Base-by-base conservation (phyloP, 2,888 invertebrate species). In the Chrysolina haemoptera region DNA sequence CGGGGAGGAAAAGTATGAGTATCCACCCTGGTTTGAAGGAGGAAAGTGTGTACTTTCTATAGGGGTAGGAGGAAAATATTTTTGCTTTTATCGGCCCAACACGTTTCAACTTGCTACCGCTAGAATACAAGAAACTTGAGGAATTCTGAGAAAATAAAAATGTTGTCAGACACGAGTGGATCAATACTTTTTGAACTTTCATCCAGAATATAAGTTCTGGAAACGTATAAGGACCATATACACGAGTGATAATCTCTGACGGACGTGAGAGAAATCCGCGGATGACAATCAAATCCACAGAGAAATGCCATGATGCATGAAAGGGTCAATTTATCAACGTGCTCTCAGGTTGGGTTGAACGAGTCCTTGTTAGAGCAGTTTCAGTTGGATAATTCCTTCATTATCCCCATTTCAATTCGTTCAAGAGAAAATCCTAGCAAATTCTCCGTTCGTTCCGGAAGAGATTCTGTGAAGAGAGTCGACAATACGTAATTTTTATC, bases 311-410 rank as follows among this genome's bases (percentile, higher is more conserved):
- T 16, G 59, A 59, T 59, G 59, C 35, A 18, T 35, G 59, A 59
- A 59, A 35, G 59, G 35, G 35, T 59, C 59, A 27, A 59, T 59
- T 59, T 59, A 59, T 59, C 59, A 59, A 35, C 35, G 59, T 35
- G 59, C 59, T 59, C 59, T 27, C 35, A 59, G 16, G 27, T 8
- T 59, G 22, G 59, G 59, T 59, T 14, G n/a, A n/a, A 59, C n/a
- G 35, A 59, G 22, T 27, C 59, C 59, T 59, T 59, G 59, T 27
- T 59, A 59, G 59, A 22, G 16, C 59, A 59, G 16, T 59, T 59
- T 27, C 59, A 59, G n/a, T 59, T 27, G 22, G 59, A 59, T 35
- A 16, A 59, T 59, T 59, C 59, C 14, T n/a, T 59, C 59, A 35
- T n/a, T 59, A 59, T 53, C 20, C 10, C 53, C 53, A 53, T 59